Evolutionary conservation across 2,113 vertebrate genomes (phyloP).

Genomic region (Uria lomvia): DNA sequence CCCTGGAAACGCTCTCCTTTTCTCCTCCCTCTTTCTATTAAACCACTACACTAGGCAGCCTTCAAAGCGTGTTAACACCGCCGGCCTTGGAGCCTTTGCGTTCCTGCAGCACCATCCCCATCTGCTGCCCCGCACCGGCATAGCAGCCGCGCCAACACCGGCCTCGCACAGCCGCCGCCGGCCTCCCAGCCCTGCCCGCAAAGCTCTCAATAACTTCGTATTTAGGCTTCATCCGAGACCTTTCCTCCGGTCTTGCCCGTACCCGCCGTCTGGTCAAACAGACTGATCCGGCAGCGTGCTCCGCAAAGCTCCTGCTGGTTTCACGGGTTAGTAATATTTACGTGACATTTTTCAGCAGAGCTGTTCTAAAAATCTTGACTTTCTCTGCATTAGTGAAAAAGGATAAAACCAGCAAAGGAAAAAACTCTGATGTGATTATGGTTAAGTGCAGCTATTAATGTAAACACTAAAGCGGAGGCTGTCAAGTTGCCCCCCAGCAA

Average conservation of each 20-base stretch:
- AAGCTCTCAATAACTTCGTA: fast-evolving
- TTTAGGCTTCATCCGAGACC: neutral
- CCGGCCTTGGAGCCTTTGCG: neutral
- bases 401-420: neutral
- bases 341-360: constrained; percentile 27
- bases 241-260: neutral
- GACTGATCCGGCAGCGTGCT: fast-evolving
- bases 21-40: fast-evolving
- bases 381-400: neutral
- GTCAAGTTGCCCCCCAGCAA: neutral
- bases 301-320: neutral
- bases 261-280: neutral
- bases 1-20: too few relatives aligned
- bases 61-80: fast-evolving
- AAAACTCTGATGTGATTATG: neutral
- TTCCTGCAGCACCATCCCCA: constrained; percentile 52
- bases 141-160: neutral
- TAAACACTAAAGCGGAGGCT: neutral
- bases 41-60: fast-evolving
- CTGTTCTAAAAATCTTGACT: neutral
- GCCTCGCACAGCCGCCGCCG: fast-evolving
- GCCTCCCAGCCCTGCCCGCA: fast-evolving
- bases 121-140: constrained; percentile 8
- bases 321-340: neutral
- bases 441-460: neutral